These are phyloP conservation scores for Bucorvus abyssinicus DNA, from an alignment of 2,797 vertebrate genomes.

Conservation along the genomic window DNA sequence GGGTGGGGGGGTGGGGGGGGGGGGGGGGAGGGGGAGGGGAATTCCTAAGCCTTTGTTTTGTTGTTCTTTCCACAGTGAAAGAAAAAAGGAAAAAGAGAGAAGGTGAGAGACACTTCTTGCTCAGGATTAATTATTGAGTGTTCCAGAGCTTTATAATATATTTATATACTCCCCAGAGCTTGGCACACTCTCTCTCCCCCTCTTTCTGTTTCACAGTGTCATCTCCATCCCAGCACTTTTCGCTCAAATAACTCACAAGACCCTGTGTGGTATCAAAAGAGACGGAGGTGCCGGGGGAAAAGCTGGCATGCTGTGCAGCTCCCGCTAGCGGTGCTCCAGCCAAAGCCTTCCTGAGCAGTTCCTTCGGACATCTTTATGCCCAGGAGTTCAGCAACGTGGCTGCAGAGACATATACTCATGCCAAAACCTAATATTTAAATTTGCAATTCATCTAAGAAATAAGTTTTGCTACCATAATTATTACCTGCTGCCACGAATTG, in stretches of 20 bases:
- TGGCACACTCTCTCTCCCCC: neutral
- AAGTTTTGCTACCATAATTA: neutral
- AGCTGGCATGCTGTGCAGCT: accelerated
- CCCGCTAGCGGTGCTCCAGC: neutral
- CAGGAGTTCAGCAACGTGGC: neutral
- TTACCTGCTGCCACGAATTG: neutral
- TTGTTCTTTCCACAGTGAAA: neutral
- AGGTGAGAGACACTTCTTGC: neutral
- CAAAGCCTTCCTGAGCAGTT: neutral
- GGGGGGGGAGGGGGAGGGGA: too few species aligned
- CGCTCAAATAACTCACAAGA: neutral
- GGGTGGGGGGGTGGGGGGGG: too few species aligned
- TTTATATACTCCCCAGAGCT: conserved; percentile 19
- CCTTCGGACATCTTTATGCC: neutral
- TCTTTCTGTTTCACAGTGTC: neutral
- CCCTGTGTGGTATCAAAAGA: neutral
- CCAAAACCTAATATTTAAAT: neutral
- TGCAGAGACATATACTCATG: neutral
- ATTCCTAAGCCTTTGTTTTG: neutral
- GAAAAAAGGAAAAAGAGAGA: neutral
- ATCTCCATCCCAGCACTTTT: neutral
- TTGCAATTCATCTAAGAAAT: neutral
- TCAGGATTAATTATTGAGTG: conserved; percentile 51
- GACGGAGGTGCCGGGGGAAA: neutral
- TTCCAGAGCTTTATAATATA: conserved; percentile 45